Percentiles rank a stretch among this genome's conserved stretches.
These are phyloP conservation scores for Gymnarchus niloticus DNA, from an alignment of 2,113 vertebrate species.

Conservation along the genomic window DNA sequence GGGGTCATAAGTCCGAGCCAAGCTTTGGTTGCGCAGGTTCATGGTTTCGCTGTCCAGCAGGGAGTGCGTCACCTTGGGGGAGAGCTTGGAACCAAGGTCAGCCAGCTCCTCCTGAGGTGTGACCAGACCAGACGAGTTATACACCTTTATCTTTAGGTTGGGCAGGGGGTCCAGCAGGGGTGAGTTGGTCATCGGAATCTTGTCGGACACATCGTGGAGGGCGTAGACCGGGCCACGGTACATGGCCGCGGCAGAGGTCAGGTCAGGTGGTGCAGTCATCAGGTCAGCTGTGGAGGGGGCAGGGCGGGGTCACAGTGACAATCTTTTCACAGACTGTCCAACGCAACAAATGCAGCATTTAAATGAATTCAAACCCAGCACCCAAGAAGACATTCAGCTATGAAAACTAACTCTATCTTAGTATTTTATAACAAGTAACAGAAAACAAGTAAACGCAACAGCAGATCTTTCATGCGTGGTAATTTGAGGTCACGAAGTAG, in stretches of 20 bases:
- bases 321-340: background rate
- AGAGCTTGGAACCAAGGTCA: conserved; percentile 83
- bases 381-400: background rate
- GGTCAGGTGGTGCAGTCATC: conserved; percentile 79
- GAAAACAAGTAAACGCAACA: background rate
- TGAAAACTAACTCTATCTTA: too few species aligned
- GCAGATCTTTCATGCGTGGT: background rate
- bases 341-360: background rate
- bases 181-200: conserved; percentile 93
- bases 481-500: background rate
- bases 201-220: conserved; percentile 86
- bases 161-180: conserved; percentile 86
- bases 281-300: conserved; percentile 61
- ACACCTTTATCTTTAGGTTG: conserved; percentile 94
- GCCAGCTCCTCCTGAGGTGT: conserved; percentile 84
- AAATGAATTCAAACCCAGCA: background rate
- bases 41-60: conserved; percentile 79
- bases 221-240: conserved; percentile 87
- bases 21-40: conserved; percentile 80
- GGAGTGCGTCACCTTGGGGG: conserved; percentile 85
- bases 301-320: conserved; percentile 2
- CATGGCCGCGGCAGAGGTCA: conserved; percentile 88
- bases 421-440: background rate
- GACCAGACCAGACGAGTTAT: conserved; percentile 79
- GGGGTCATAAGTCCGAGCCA: conserved; percentile 80